Conservation (phyloP, 1,140 invertebrate genomes). For the Telenomus remus region DNA sequence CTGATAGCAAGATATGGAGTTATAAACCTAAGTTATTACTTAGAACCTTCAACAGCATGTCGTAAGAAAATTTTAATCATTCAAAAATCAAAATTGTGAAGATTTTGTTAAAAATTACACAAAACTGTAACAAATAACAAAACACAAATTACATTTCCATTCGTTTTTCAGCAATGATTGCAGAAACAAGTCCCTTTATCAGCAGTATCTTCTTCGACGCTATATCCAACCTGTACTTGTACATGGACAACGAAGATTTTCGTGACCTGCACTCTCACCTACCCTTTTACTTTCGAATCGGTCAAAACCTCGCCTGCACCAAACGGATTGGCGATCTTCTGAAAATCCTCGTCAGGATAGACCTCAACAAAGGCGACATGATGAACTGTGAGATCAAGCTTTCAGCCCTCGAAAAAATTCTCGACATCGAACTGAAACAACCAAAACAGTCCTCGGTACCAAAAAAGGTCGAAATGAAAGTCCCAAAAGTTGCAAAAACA, state of each 20-base stretch:
- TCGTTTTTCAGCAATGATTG: too few relatives aligned
- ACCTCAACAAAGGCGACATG: constrained; percentile 60
- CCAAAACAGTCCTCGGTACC: constrained; percentile 19
- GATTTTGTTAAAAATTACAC: too few relatives aligned
- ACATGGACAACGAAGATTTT: too few relatives aligned
- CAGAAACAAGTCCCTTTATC: too few relatives aligned
- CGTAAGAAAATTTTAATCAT: too few relatives aligned
- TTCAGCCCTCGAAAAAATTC: constrained; percentile 66
- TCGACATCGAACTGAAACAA: constrained; percentile 62
- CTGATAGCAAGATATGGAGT: constrained; percentile 57
- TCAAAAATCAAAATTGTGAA: too few relatives aligned
- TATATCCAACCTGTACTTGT: too few relatives aligned
- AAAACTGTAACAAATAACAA: too few relatives aligned
- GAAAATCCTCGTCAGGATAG: constrained; percentile 66
- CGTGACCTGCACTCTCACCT: too few relatives aligned
- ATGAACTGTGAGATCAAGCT: constrained; percentile 68
- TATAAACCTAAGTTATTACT: constrained; percentile 36
- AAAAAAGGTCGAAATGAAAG: constrained; percentile 12
- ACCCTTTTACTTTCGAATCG: too few relatives aligned
- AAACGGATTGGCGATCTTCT: constrained; percentile 63
- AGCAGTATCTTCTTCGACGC: too few relatives aligned
- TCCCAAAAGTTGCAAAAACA: not conserved
- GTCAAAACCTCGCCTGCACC: constrained; percentile 39
- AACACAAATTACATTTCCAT: too few relatives aligned
- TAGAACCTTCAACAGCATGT: not conserved